Base-by-base conservation (phyloP, 1,140 invertebrate species). In the Saccostrea glomerata region DNA sequence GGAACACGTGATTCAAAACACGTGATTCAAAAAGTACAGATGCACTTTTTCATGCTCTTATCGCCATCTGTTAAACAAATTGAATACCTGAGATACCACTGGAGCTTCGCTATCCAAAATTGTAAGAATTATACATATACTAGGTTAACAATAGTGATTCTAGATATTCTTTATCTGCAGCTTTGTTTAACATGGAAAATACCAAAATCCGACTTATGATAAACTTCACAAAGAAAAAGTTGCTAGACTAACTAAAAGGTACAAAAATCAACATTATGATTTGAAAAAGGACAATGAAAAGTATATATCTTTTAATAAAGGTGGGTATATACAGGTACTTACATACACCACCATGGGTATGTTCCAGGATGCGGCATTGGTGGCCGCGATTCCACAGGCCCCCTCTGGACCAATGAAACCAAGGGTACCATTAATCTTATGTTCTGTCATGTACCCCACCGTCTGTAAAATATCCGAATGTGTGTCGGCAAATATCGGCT, bases 271-370 rank as follows among this genome's bases (percentile, higher is more conserved):
- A 20, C 58, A 63, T 20, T 1, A 63, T 63, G 15, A n/a, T 15
- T 15, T 60, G 58, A 20, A 60, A 17, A 60, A n/a, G 0, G 58
- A 13, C 1, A 2, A n/a, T 60, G 9, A 20, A 60, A 17, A 15
- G 20, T 60, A 63, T 20, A 63, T 63, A n/a, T 20, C 17, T 11
- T 0, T 73, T 73, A 36, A 30, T 2, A 4, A 40, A 30, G 23
- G 12, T 12, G 12, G 23, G 70, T 25, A 70, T 89, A n/a, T n/a
- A n/a, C n/a, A n/a, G n/a, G n/a, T n/a, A 93, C 98, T 97, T 95
- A 99, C 98, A 95, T 98, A 99, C 92, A 98, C 98, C 94, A 99
- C 98, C 97, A 99, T 99, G 58, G 98, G 98, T 94, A 98, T 96
- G 95, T 99, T 98, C 92, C 97, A 96, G 13, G 98, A 97, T 91